Evolutionary conservation across 2,797 vertebrate species (phyloP), one percentile per base, ranked within the genome.

Genomic region (Enteromius anoplus): DNA sequence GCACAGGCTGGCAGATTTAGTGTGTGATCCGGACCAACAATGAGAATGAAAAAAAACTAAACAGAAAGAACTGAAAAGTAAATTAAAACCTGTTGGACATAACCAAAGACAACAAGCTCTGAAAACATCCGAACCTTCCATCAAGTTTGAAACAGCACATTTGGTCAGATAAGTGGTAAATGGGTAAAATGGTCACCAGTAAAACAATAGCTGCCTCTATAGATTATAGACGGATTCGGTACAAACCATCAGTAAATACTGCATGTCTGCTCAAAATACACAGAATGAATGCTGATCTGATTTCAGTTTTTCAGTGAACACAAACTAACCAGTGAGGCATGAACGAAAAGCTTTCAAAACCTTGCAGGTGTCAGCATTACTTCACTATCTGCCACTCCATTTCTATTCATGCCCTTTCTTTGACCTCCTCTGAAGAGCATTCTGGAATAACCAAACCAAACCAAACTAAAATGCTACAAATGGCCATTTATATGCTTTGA

Each of bases 201-300:
- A 87, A 90, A 91, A 89, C 60, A 85, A 89, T 94, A 94, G 93
- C 94, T 94, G 93, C 93, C 93, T 94, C 88, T 91, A 88, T 91
- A 88, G 88, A 88, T 87, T 86, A 92, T 88, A 88, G 89, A 92
- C 89, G 68, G 76, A 75, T 60, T 82, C 40, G 47, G 49, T 66
- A 91, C 89, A 75, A 86, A 80, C 83, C 88, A 75, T 85, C 29
- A 85, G 72, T 81, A 11, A 73, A 85, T 65, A 51, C 85, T 70
- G 58, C 83, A 66, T 85, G 23, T 87, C 34, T 60, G 81, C 65
- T 64, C 79, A 70, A 45, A 55, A 82, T 68, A 14, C 65, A 53
- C 12, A 0, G 17, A 10, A 34, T 32, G 37, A n/a, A 80, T 42
- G 42, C 14, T 51, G 4, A 42, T 64, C 40, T 21, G 58, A 64